A percentile compares a stretch with the other conserved stretches of the same genome.
These are phyloP conservation scores for Allygus modestus DNA, from an alignment of 2,888 invertebrate genomes.

Conservation along the genomic window DNA sequence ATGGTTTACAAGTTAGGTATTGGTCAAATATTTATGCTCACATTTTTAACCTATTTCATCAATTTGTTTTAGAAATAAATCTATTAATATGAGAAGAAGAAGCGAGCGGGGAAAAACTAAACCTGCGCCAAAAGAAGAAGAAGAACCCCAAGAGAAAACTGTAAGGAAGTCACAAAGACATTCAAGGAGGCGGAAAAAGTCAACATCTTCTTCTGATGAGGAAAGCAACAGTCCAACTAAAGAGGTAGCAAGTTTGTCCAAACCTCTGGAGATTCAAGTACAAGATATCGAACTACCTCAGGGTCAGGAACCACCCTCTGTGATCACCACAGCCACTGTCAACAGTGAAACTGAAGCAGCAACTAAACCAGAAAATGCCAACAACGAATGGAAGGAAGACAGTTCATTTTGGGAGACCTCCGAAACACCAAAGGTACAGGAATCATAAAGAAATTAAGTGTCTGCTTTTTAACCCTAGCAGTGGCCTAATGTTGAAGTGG, in stretches of 20 bases:
- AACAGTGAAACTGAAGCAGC: constrained; percentile 20
- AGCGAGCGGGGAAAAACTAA: constrained; percentile 61
- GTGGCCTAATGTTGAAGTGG: no score
- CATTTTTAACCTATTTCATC: no score
- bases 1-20: no score
- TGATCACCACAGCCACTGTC: background rate
- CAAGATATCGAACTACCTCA: constrained; percentile 50
- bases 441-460: no score
- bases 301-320: background rate
- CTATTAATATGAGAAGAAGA: constrained; percentile 58
- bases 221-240: constrained; percentile 41
- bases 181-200: constrained; percentile 62
- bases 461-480: no score
- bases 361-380: constrained; percentile 43
- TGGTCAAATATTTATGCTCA: no score
- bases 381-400: constrained; percentile 68
- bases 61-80: background rate
- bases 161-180: constrained; percentile 59
- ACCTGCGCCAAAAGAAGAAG: constrained; percentile 39
- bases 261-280: constrained; percentile 38
- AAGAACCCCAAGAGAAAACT: constrained; percentile 58
- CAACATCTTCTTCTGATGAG: constrained; percentile 61
- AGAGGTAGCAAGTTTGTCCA: constrained; percentile 27
- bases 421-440: constrained; percentile 56
- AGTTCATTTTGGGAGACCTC: constrained; percentile 65